Base-by-base conservation (phyloP, 2,113 vertebrate genomes). In the Eubucco bourcierii region DNA sequence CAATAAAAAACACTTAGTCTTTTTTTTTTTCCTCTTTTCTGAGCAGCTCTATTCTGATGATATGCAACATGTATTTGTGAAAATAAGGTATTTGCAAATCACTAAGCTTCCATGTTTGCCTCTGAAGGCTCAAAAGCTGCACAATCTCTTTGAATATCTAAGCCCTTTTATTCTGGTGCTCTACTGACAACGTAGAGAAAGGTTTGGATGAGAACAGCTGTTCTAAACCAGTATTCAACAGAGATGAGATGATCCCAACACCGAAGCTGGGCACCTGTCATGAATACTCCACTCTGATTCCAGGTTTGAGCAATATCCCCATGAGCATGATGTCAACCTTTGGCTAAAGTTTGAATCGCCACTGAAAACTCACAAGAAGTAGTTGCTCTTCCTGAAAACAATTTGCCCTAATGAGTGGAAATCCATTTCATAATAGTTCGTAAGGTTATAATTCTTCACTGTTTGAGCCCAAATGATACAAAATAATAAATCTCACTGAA, bases 341-440 rank as follows among this genome's bases (percentile, higher is more conserved):
- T 87, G 75, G 60, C 60, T 90, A 73, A 77, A 46, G 12, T 83
- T 56, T 89, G 64, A 71, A 85, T 47, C 18, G 52, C n/a, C 75
- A 58, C 37, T 67, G 83, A 67, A 92, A 96, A 76, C 67, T 59
- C 80, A 73, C 77, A 79, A 90, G 28, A 88, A 88, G 80, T 74
- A 89, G 83, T 77, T 85, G n/a, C 25, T 74, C 53, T 90, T 90
- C 70, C 58, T 85, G 68, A 5, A 87, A 93, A 93, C 29, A 70
- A 56, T 81, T 93, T 90, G 72, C 39, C 79, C 60, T 21, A 53
- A 33, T 5, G 0, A 82, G 60, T 83, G 58, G 53, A 84, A 88
- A 84, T 33, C 0, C 0, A 59, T 76, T 93, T 87, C 56, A 53
- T 60, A 85, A 83, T 76, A 77, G 27, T 8, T 82, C 76, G 14